Conservation (phyloP, 1,140 invertebrate species). For the Atta colombica region DNA sequence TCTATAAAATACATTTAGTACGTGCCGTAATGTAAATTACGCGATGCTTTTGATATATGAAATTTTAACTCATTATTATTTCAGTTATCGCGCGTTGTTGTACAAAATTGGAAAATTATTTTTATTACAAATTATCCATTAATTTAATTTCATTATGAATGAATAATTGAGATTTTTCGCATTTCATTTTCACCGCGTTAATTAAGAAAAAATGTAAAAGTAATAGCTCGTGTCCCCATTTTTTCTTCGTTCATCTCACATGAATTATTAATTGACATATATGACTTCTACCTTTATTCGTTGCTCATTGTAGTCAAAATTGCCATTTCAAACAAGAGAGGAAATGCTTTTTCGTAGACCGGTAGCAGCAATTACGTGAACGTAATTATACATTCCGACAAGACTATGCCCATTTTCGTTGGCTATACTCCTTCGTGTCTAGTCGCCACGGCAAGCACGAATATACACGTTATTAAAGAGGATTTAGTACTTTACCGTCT, state of each 20-base stretch:
- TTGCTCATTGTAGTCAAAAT: neutral
- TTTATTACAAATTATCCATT: neutral
- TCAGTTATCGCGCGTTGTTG: neutral
- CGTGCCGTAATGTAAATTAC: neutral
- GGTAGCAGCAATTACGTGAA: constrained; percentile 13
- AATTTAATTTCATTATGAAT: neutral
- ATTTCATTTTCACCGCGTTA: neutral
- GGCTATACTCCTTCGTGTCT: neutral
- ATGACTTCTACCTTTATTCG: neutral
- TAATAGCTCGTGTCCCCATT: neutral
- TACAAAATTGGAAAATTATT: neutral
- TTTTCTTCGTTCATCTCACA: neutral
- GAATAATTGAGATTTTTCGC: neutral
- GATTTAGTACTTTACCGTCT: constrained; percentile 58
- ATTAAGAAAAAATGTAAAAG: neutral
- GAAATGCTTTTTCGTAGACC: constrained; percentile 15
- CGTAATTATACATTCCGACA: constrained; percentile 39
- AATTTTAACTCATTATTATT: neutral
- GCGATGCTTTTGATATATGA: neutral
- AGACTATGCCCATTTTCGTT: constrained; percentile 29
- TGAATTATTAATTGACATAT: constrained; percentile 2
- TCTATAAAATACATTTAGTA: neutral
- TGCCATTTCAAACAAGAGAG: neutral
- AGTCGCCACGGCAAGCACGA: neutral
- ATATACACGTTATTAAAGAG: constrained; percentile 65